Conservation (phyloP, 2,797 vertebrate genomes). For the Oophaga sylvatica region DNA sequence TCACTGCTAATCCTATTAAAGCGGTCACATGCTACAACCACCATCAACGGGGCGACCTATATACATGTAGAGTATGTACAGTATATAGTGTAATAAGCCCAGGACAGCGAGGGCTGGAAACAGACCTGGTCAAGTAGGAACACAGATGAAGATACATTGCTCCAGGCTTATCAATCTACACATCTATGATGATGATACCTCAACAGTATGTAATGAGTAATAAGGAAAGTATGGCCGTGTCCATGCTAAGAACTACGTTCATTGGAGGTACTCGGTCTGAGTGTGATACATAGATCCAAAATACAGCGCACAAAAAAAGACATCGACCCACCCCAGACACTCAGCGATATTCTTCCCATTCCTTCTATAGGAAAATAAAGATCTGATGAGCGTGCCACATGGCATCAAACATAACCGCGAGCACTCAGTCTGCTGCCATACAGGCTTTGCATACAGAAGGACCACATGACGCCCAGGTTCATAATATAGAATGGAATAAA, state of each 20-base stretch:
- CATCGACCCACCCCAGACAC: too few relatives aligned
- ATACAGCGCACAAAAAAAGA: too few relatives aligned
- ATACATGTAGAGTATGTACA: neutral
- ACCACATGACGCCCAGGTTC: too few relatives aligned
- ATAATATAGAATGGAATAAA: too few relatives aligned
- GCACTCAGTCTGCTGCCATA: neutral
- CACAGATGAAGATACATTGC: neutral
- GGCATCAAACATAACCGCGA: neutral
- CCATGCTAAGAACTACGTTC: too few relatives aligned
- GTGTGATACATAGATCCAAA: too few relatives aligned
- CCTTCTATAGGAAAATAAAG: neutral
- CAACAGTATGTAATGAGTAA: too few relatives aligned
- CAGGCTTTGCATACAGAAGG: too few relatives aligned
- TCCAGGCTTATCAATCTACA: neutral
- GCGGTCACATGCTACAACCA: constrained; percentile 26
- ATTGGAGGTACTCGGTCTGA: too few relatives aligned
- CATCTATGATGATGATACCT: neutral
- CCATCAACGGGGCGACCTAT: neutral
- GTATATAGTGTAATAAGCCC: neutral
- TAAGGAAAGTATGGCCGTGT: too few relatives aligned
- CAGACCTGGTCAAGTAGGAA: neutral
- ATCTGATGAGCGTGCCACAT: neutral
- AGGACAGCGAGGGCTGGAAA: neutral
- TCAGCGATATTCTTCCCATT: neutral
- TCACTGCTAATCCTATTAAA: constrained; percentile 33